These are phyloP conservation scores for Thumatha senex DNA, from an alignment of 2,888 invertebrate species.

Conservation along the genomic window DNA sequence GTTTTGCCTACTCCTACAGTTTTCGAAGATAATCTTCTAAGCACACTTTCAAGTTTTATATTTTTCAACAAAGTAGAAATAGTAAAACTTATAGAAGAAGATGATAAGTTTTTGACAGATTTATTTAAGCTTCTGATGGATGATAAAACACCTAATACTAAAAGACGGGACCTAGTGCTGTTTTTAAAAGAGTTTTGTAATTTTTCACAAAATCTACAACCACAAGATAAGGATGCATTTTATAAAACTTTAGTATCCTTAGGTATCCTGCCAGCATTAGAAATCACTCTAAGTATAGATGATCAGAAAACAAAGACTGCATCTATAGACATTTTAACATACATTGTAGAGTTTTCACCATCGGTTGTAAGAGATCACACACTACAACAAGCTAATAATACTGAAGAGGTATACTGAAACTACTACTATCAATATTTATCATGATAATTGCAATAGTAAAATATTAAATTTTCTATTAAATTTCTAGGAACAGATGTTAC, in stretches of 20 bases:
- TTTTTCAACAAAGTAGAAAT: slow-evolving; percentile 99
- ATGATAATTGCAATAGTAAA: background rate
- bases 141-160: slow-evolving; percentile 91
- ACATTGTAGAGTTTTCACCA: slow-evolving; percentile 99
- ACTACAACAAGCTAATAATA: slow-evolving; percentile 94
- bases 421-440: background rate
- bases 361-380: slow-evolving; percentile 98
- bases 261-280: slow-evolving; percentile 94
- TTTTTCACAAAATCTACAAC: slow-evolving; percentile 99
- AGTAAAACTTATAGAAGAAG: slow-evolving; percentile 98
- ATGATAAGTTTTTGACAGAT: slow-evolving; percentile 97
- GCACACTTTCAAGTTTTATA: slow-evolving; percentile 98
- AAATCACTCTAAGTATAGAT: slow-evolving; percentile 95
- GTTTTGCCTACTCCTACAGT: slow-evolving; percentile 99
- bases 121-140: slow-evolving; percentile 97
- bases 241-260: slow-evolving; percentile 96
- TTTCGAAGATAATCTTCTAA: slow-evolving; percentile 99
- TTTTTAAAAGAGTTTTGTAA: slow-evolving; percentile 99
- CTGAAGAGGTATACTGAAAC: slow-evolving; percentile 88
- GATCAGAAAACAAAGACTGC: slow-evolving; percentile 97
- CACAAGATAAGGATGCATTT: slow-evolving; percentile 98
- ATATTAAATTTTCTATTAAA: slow-evolving; percentile 4
- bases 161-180: slow-evolving; percentile 96
- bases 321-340: slow-evolving; percentile 98
- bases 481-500: slow-evolving; percentile 93